Base-by-base conservation (phyloP, 2,797 vertebrate genomes). In the Euthynnus affinis region DNA sequence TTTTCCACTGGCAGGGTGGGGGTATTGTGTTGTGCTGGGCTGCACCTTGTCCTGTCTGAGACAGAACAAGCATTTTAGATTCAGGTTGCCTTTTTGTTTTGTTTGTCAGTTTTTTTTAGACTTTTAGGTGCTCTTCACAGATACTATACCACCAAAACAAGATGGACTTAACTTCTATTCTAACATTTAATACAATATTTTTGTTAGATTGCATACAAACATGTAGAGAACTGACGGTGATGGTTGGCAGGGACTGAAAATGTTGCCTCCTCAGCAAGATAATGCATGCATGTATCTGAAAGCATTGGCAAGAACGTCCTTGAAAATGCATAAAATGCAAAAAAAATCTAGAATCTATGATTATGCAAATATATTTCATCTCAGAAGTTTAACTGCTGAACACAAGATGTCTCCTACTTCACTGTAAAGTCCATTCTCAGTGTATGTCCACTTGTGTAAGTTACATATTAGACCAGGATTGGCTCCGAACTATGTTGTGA, bases 1-100 rank as follows among this genome's bases (percentile, higher is more conserved):
- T 70, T 82, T 66, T 81, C 76, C 76, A 65, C 34, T 62, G 6
- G 42, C 46, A 4, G 67, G 62, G 46, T 67, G 80, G 74, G 80
- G 76, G 62, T 67, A 48, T 3, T 7, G 15, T 17, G 37, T 10
- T 13, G 20, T 40, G 17, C 53, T 60, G 59, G 9, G 69, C 53
- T 37, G 18, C 76, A 51, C n/a, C 20, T 58, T 42, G 15, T 53
- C 29, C 49, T 68, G 48, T 64, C 46, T 29, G 58, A 76, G 57
- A 71, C 42, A 34, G 22, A 46, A 22, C 29, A n/a, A 58, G 25
- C 27, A 68, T 12, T 51, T 34, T 12, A 18, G 25, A 13, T 34
- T 53, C 9, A 5, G 8, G 18, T 18, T 13, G 18, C 27, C 3
- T 29, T 29, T 29, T 29, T 29, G 27, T 29, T 29, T 29, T 29